Conservation (phyloP, 2,797 vertebrate species). For the Nothura maculosa region DNA sequence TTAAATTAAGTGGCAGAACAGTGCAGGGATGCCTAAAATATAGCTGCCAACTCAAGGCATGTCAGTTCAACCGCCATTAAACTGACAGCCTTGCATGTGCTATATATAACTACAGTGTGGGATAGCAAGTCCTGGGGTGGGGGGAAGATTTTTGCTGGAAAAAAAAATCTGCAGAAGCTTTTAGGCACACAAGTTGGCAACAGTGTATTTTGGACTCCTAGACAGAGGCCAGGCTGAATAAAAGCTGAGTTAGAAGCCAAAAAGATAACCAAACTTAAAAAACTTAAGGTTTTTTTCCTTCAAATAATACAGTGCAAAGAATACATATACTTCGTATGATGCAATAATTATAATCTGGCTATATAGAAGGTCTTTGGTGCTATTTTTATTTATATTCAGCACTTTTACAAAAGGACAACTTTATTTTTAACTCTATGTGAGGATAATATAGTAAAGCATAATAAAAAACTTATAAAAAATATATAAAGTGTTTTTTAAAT, state of each 20-base stretch:
- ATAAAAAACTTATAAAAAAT: background rate
- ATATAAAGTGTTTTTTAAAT: background rate
- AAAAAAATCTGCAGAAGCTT: conserved; percentile 37
- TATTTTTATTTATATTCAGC: background rate
- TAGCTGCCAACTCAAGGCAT: conserved; percentile 17
- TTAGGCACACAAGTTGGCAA: background rate
- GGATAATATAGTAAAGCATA: background rate
- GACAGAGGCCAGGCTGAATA: background rate
- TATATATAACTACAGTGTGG: conserved; percentile 36
- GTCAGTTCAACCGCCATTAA: conserved; percentile 11
- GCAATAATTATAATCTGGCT: background rate
- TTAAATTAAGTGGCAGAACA: conserved; percentile 50
- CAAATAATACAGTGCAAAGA: background rate
- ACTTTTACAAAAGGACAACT: background rate
- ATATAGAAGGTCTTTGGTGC: background rate
- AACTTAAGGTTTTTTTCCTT: background rate
- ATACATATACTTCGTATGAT: background rate
- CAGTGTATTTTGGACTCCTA: background rate
- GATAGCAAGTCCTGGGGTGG: background rate
- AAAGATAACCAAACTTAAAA: background rate
- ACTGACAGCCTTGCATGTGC: conserved; percentile 6
- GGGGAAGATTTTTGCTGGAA: conserved; percentile 27
- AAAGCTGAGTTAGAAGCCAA: background rate
- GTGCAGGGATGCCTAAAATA: conserved; percentile 25
- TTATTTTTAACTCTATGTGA: background rate